Percentiles rank a stretch among this genome's conserved stretches.
phyloP scores from a whole-genome alignment of 2,797 vertebrate genomes.

The Iguana delicatissima region DNA sequence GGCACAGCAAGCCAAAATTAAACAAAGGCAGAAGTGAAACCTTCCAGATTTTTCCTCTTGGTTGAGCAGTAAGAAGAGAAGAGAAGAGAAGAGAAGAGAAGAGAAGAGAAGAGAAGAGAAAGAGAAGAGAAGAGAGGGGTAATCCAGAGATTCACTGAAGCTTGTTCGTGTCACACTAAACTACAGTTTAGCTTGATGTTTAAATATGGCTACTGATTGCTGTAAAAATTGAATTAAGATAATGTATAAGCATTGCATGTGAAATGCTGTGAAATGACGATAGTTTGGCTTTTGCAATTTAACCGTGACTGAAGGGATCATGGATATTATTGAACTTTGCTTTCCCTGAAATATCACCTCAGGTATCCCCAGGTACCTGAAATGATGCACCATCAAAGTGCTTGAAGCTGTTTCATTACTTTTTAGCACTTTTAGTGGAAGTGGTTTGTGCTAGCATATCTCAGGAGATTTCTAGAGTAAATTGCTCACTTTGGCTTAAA shows the following conservation, averaged over 20 bases:
- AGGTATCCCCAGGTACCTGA: background rate
- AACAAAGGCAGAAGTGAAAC: background rate
- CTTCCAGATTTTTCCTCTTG: background rate
- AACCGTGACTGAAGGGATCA: background rate
- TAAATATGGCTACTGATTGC: background rate
- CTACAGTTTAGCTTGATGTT: background rate
- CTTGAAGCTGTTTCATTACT: background rate
- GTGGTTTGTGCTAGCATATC: slow-evolving; percentile 5
- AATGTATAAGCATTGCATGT: background rate
- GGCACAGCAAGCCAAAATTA: background rate
- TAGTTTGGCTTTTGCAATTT: background rate
- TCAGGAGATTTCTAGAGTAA: slow-evolving; percentile 16
- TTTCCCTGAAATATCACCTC: background rate
- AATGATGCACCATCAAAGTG: background rate
- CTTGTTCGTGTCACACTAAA: background rate
- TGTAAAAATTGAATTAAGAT: background rate
- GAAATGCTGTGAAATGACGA: background rate
- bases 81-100: background rate
- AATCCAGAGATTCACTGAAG: background rate
- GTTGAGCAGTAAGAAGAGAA: background rate
- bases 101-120: too few relatives aligned
- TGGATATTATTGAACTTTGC: background rate
- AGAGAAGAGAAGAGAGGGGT: background rate
- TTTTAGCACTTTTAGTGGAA: slow-evolving; percentile 33
- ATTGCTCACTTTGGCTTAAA: background rate